Conservation (phyloP, 1,140 invertebrate genomes). For the Acromyrmex echinatior region DNA sequence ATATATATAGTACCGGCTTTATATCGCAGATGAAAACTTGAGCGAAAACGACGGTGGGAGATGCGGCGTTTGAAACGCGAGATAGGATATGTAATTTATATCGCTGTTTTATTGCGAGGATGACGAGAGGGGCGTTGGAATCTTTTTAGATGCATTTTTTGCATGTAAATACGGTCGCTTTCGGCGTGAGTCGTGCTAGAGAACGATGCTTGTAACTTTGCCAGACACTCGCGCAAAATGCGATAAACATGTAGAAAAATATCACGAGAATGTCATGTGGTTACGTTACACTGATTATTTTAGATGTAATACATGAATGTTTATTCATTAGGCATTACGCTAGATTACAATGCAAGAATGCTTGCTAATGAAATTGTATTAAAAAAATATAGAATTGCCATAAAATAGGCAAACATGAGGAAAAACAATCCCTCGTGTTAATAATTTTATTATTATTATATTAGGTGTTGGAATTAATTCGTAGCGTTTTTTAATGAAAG, state of each 20-base stretch:
- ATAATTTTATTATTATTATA: constrained; percentile 29
- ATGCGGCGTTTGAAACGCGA: constrained; percentile 52
- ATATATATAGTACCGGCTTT: background rate
- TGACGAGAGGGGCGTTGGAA: constrained; percentile 8
- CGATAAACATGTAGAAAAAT: constrained; percentile 40
- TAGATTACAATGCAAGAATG: background rate
- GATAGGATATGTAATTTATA: constrained; percentile 62
- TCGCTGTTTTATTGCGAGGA: constrained; percentile 57
- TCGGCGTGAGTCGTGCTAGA: constrained; percentile 22
- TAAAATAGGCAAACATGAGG: background rate
- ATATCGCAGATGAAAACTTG: constrained; percentile 35
- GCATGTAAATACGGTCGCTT: constrained; percentile 55
- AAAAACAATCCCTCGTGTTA: background rate
- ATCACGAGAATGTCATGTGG: background rate
- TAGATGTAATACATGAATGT: constrained; percentile 32
- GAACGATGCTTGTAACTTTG: background rate
- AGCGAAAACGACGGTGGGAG: constrained; percentile 29
- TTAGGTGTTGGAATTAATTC: no score
- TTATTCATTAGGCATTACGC: constrained; percentile 40
- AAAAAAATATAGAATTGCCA: background rate
- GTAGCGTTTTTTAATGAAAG: no score
- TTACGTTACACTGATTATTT: constrained; percentile 41
- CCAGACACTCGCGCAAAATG: constrained; percentile 2
- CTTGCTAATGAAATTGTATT: background rate
- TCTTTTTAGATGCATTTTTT: constrained; percentile 49